These are phyloP conservation scores for Cistogaster globosa DNA, from an alignment of 2,888 invertebrate species.

Conservation along the genomic window DNA sequence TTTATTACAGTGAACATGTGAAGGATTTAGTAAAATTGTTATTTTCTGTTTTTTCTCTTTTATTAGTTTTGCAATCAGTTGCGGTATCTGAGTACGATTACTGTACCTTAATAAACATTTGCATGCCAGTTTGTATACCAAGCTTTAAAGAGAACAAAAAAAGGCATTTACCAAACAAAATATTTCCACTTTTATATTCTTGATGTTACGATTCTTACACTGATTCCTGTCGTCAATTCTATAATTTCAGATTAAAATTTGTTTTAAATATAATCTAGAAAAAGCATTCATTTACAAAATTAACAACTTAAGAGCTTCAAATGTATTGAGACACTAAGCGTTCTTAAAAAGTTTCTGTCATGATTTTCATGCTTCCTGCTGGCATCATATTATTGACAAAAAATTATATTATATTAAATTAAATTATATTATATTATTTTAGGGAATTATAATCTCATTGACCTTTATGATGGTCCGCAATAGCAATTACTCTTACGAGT, in stretches of 20 bases:
- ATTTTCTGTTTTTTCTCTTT: not conserved
- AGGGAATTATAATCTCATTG: no score
- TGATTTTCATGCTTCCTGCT: no score
- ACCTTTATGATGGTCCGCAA: no score
- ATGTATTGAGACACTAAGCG: no score
- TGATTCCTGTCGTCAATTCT: constrained; percentile 11
- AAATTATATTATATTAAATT: no score
- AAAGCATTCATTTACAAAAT: no score
- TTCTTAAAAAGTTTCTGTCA: no score
- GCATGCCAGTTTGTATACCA: not conserved
- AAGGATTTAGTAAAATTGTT: constrained; percentile 14
- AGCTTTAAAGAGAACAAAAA: constrained; percentile 31
- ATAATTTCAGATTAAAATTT: not conserved
- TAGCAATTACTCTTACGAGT: no score
- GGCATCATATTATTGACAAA: no score
- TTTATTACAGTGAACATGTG: constrained; percentile 28
- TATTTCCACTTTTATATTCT: constrained; percentile 57
- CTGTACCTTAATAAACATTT: constrained; percentile 5
- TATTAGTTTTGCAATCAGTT: constrained; percentile 65
- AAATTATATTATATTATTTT: no score
- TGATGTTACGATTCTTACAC: constrained; percentile 54
- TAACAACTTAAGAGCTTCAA: no score
- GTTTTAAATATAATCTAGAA: no score
- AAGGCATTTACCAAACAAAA: constrained; percentile 46
- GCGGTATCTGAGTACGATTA: constrained; percentile 69